These are phyloP conservation scores for Medauroidea extradentata DNA, from an alignment of 1,140 invertebrate genomes.

Conservation along the genomic window DNA sequence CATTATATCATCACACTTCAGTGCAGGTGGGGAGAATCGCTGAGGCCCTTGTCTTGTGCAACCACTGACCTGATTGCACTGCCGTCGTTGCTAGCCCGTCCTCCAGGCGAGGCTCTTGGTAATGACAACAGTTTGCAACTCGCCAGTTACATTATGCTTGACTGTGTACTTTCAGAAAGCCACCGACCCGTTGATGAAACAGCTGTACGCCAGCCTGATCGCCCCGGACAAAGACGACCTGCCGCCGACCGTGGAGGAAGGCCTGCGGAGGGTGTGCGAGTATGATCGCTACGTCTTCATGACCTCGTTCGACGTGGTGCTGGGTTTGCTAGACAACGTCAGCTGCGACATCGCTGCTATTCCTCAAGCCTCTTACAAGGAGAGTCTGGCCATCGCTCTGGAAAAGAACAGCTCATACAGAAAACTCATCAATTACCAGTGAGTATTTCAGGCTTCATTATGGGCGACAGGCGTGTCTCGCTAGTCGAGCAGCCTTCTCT, in stretches of 20 bases:
- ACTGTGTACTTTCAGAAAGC: constrained; percentile 3
- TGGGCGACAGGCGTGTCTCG: no score
- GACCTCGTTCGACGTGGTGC: neutral
- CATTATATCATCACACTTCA: no score
- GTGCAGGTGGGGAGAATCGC: no score
- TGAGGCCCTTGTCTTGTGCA: no score
- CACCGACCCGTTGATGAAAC: neutral
- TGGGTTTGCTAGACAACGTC: neutral
- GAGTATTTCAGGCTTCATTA: neutral
- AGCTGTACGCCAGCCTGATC: constrained; percentile 3
- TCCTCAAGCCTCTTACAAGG: neutral
- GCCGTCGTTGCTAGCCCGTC: no score
- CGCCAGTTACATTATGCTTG: no score
- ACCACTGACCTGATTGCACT: no score
- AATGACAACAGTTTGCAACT: no score
- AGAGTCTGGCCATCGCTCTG: neutral
- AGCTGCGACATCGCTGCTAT: neutral
- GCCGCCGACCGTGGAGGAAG: neutral
- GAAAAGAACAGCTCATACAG: neutral
- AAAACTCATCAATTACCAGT: constrained; percentile 3
- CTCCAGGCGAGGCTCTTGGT: no score
- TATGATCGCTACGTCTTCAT: neutral
- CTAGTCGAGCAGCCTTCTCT: no score
- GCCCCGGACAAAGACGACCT: neutral
- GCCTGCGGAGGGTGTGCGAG: neutral